Evolutionary conservation across 2,797 vertebrate species (phyloP).

Genomic region (Adelosebastes latens): DNA sequence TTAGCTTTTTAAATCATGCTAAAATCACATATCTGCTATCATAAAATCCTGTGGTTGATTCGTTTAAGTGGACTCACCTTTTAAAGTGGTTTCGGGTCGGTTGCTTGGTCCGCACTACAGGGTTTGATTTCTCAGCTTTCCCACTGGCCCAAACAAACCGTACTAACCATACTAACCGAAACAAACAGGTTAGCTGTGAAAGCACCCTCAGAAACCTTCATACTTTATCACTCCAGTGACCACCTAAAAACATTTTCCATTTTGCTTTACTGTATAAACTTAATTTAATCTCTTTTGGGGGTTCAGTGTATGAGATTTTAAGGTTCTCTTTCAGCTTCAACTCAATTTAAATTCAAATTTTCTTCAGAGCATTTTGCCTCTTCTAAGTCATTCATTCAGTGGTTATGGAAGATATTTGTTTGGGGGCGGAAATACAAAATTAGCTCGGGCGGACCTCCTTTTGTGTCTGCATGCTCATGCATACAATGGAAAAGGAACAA

Average conservation of each 20-base stretch:
- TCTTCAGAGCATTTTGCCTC: not conserved
- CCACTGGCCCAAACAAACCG: not conserved
- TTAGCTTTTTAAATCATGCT: no score
- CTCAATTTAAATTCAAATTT: not conserved
- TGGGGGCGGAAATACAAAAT: not conserved
- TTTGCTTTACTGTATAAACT: not conserved
- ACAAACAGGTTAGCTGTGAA: not conserved
- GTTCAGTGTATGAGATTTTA: not conserved
- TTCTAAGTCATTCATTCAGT: not conserved
- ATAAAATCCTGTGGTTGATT: no score
- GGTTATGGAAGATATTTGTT: constrained; percentile 1
- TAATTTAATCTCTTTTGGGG: not conserved
- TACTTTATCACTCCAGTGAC: not conserved
- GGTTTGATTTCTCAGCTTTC: not conserved
- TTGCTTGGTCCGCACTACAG: not conserved
- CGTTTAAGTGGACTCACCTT: no score
- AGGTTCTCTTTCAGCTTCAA: not conserved
- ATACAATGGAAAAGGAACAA: constrained; percentile 3
- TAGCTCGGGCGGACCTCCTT: not conserved
- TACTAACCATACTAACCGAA: not conserved
- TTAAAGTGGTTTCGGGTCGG: no score
- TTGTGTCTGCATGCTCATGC: constrained; percentile 9
- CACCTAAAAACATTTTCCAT: not conserved
- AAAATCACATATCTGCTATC: no score
- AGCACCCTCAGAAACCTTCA: not conserved